phyloP scores from a whole-genome alignment of 2,113 vertebrate species.

The Calidris pugnax region DNA sequence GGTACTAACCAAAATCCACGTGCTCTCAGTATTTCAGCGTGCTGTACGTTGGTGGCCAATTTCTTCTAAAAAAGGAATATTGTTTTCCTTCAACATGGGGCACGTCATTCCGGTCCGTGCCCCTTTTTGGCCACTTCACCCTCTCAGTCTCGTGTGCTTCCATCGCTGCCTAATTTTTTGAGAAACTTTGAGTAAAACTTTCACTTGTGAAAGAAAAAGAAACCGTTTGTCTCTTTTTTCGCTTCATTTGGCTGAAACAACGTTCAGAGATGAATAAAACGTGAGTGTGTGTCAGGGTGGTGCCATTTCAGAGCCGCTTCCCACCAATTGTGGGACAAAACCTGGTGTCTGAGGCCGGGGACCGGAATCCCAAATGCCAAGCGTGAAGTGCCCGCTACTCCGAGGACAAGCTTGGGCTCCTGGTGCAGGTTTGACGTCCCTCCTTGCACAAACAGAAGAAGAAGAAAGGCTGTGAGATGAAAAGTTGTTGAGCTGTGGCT shows the following conservation, averaged over 20 bases:
- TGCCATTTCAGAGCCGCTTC: background rate
- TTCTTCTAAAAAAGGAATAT: background rate
- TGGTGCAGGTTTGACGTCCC: background rate
- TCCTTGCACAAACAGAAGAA: background rate
- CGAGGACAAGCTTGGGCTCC: background rate
- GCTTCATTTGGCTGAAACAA: background rate
- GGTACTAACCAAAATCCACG: background rate
- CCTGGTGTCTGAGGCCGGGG: rapidly evolving
- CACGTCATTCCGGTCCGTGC: background rate
- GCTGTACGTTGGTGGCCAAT: background rate
- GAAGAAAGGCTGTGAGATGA: background rate
- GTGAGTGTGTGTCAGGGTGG: background rate
- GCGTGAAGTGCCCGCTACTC: background rate
- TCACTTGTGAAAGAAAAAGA: constrained; percentile 37
- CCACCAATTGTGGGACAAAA: background rate
- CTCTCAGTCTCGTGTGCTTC: background rate
- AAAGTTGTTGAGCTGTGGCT: background rate
- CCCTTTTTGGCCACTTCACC: background rate
- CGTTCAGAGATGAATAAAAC: background rate
- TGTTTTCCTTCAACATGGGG: background rate
- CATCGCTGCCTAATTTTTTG: background rate
- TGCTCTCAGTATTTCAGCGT: background rate
- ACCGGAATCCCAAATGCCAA: background rate
- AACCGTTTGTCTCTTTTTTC: background rate
- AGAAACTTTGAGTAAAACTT: constrained; percentile 48